Evolutionary conservation across 1,140 invertebrate species (phyloP), one percentile per base, ranked within the genome.

Genomic region (Tetranychus cinnabarinus): DNA sequence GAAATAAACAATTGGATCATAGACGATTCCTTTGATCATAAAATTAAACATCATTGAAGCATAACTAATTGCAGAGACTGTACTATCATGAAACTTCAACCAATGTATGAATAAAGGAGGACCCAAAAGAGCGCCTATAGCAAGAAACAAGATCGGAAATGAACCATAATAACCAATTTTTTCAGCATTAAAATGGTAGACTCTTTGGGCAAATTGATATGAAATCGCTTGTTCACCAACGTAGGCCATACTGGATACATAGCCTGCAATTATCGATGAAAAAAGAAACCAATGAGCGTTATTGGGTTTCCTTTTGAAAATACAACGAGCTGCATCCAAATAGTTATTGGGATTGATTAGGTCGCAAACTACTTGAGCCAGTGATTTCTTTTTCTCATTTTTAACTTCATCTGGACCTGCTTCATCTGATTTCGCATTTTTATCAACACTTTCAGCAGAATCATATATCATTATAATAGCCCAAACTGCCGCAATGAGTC

Each of bases 201-300:
- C 58, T 52, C 54, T 60, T 48, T 63, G 59, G n/a, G 56, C 42
- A 46, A 60, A 63, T 48, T 61, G 62, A 50, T 50, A 62, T 7
- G 56, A 3, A 13, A 63, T 39, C 4, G 37, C 36, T 2, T 35
- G 1, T 36, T 64, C n/a, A 35, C 61, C 57, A 8, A 63, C 4
- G 33, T 47, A 42, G n/a, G 35, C 35, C 37, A 63, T 23, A 12
- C 58, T 33, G 13, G 23, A 31, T 23, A 23, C 23, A 23, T 23
- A 23, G 23, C 23, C 23, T 23, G 23, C 23, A 42, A 54, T 56
- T 7, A 48, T 52, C 2, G 34, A 13, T 8, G 15, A 23, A 12
- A 62, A 39, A 6, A 63, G 31, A 54, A 15, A 45, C 10, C 33
- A 63, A 47, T 15, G 58, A 35, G 8, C 42, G 7, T 8, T 45